Evolutionary conservation across 2,888 invertebrate genomes (phyloP).

Genomic region (Rugalucina vietnamica): DNA sequence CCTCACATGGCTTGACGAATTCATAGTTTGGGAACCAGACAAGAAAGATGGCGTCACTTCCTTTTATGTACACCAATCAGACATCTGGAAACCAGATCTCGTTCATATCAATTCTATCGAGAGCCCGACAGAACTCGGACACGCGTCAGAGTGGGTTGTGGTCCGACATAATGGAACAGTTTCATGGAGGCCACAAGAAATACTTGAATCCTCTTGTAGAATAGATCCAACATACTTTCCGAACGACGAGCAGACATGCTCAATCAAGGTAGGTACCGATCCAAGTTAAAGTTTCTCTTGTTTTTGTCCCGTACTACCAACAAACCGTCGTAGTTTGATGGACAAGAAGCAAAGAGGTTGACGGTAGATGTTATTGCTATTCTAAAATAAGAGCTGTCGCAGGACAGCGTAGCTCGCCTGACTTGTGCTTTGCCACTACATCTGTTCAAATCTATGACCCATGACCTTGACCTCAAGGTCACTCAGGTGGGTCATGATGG

Average conservation of each 20-base stretch:
- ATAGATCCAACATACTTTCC: slow-evolving; percentile 54
- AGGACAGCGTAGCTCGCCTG: no score
- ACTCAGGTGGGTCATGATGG: no score
- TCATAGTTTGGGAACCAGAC: slow-evolving; percentile 48
- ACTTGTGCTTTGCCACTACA: no score
- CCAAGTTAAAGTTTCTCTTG: no score
- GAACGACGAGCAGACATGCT: slow-evolving; percentile 51
- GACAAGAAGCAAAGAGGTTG: no score
- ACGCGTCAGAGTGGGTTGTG: slow-evolving; percentile 37
- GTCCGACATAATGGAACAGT: slow-evolving; percentile 46
- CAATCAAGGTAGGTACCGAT: slow-evolving; percentile 48
- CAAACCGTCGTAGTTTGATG: no score
- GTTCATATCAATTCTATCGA: slow-evolving; percentile 46
- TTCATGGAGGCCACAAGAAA: slow-evolving; percentile 50
- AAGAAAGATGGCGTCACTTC: slow-evolving; percentile 28
- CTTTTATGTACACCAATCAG: slow-evolving; percentile 51
- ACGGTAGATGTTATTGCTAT: no score
- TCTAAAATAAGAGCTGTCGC: no score
- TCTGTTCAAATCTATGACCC: no score
- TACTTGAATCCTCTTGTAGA: slow-evolving; percentile 45
- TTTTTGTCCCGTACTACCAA: no score
- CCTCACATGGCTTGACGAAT: slow-evolving; percentile 45
- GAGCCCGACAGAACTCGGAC: slow-evolving; percentile 40
- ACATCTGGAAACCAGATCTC: slow-evolving; percentile 57
- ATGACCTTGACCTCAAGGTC: no score